Evolutionary conservation across 2,888 invertebrate genomes (phyloP), one percentile per base, ranked within the genome.

Genomic region (Crematogaster levior): DNA sequence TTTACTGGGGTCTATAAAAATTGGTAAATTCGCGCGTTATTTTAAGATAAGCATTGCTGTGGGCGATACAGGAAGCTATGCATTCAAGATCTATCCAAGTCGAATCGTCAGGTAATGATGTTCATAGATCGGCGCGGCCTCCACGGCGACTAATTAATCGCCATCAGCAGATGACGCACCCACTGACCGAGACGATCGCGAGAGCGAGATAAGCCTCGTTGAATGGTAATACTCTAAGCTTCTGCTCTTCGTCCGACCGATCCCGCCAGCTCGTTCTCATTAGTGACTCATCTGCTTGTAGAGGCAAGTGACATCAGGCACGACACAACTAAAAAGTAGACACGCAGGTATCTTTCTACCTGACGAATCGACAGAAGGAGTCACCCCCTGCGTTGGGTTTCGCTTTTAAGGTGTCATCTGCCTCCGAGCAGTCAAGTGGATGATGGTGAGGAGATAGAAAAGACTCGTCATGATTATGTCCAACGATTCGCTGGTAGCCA

Each of bases 201-300:
- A 85, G 68, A 79, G 53, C 27, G 58, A 88, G 90, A 90, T 90
- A 90, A 89, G 66, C 72, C 34, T 63, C 75, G 70, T 68, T 58
- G 83, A 80, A 81, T 82, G 80, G 83, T 73, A 81, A 79, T 53
- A 61, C 43, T 60, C 63, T 58, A 66, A 70, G 77, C 70, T 72
- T 46, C 80, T 53, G 5, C 48, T 65, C 63, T 27, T 82, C 68
- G 74, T 79, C 58, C 70, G 48, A 61, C 77, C 83, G 81, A 87
- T 88, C 84, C 61, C 61, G 65, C 77, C 79, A 68, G 60, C 82
- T 84, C 73, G 82, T 84, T 84, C 89, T 91, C 88, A 87, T 91
- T 91, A 91, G 88, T 90, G 91, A 91, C 88, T 91, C 91, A 91
- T 89, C 87, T 84, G 77, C 83, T 65, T 66, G 61, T 56, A 43